Evolutionary conservation across 1,140 invertebrate species (phyloP).

Genomic region (Microplitis demolitor): DNA sequence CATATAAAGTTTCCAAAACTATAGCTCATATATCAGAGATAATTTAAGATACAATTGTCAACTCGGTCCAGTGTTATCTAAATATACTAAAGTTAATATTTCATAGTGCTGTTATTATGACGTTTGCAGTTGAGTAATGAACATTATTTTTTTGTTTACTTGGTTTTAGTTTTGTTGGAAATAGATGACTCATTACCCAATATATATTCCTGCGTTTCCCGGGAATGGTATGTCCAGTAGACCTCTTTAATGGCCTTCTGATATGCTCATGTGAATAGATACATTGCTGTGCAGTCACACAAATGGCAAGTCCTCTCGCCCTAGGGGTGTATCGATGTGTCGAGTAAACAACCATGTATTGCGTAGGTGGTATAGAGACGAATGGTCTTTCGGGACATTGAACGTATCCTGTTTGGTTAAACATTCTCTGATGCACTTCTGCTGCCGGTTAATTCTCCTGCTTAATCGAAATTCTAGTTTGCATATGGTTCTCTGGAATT

Average conservation of each 20-base stretch:
- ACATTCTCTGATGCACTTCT: slow-evolving; percentile 42
- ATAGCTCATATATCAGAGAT: no score
- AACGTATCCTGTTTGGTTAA: slow-evolving; percentile 51
- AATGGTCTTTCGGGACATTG: slow-evolving; percentile 56
- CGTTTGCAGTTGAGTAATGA: no score
- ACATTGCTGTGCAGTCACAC: background rate
- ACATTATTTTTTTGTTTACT: no score
- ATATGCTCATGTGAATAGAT: slow-evolving; percentile 1
- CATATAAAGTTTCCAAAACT: no score
- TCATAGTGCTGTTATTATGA: no score
- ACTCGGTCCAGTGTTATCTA: no score
- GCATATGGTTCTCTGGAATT: background rate
- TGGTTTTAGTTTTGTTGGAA: no score
- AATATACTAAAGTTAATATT: no score
- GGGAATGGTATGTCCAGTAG: background rate
- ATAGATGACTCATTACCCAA: no score
- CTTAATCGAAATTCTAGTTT: slow-evolving; percentile 10
- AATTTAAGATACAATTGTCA: no score
- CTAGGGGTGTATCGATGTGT: slow-evolving; percentile 17
- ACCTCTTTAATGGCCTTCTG: background rate
- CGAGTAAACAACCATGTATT: slow-evolving; percentile 21
- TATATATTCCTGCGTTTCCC: background rate
- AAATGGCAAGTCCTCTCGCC: slow-evolving; percentile 5
- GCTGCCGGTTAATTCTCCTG: slow-evolving; percentile 17
- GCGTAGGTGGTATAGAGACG: slow-evolving; percentile 44